A percentile compares a stretch with the other conserved stretches of the same genome.
Conservation (phyloP, 2,888 invertebrate species). For the Tachina lurida region DNA sequence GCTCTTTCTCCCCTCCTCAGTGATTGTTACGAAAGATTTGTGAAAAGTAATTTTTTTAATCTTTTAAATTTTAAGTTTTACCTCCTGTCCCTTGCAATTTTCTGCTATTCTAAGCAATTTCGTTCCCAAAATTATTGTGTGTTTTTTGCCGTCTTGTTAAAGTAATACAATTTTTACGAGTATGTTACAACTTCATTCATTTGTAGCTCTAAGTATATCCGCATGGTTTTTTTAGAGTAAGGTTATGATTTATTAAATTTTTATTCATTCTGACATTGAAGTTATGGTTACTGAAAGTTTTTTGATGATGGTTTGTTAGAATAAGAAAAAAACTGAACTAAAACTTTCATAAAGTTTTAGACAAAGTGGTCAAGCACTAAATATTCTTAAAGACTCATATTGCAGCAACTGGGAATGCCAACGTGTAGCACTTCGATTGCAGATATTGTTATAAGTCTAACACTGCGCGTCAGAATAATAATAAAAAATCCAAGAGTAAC, state of each 20-base stretch:
- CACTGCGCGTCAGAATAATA: no score
- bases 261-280: conserved; percentile 71
- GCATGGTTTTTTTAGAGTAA: conserved; percentile 47
- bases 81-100: conserved; percentile 62
- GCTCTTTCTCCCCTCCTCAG: background rate
- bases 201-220: background rate
- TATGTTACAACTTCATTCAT: conserved; percentile 13
- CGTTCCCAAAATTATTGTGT: background rate
- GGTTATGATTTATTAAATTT: conserved; percentile 73
- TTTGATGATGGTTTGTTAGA: conserved; percentile 23
- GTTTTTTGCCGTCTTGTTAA: conserved; percentile 5
- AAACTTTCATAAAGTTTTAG: background rate
- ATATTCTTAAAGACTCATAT: background rate
- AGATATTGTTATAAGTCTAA: no score
- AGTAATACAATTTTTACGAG: conserved; percentile 49
- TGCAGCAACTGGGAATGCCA: no score
- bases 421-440: no score
- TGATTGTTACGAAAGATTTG: background rate
- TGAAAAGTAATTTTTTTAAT: conserved; percentile 47
- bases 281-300: conserved; percentile 64
- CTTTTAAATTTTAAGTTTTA: conserved; percentile 58
- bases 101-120: conserved; percentile 58
- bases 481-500: background rate
- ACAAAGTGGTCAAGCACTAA: background rate
- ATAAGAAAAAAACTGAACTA: background rate